These are phyloP conservation scores for Pogonophryne albipinna DNA, from an alignment of 2,797 vertebrate species.

Conservation along the genomic window DNA sequence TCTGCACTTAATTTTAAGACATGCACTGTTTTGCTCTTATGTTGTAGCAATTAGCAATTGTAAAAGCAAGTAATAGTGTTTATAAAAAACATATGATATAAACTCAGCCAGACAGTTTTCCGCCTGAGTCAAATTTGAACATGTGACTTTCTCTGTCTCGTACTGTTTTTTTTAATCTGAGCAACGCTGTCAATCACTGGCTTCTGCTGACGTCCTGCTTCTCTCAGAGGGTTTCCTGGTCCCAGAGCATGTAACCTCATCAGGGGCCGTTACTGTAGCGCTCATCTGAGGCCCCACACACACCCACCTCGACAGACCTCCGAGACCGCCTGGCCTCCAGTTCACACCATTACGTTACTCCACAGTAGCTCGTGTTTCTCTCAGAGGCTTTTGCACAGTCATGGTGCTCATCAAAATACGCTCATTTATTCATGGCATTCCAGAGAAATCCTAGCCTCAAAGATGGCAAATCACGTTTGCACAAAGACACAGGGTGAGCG, in stretches of 20 bases:
- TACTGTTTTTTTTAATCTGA: constrained; percentile 11
- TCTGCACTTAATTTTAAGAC: constrained; percentile 1
- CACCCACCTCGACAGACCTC: constrained; percentile 45
- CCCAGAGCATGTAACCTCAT: constrained; percentile 69
- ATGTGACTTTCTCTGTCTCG: constrained; percentile 11
- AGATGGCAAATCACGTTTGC: constrained; percentile 13
- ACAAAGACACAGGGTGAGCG: neutral
- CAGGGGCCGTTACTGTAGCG: constrained; percentile 49
- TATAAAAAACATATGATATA: constrained; percentile 1
- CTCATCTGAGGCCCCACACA: constrained; percentile 56
- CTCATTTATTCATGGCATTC: constrained; percentile 11
- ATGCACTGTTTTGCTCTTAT: neutral
- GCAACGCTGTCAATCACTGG: constrained; percentile 38
- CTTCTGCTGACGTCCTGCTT: constrained; percentile 29
- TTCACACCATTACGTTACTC: constrained; percentile 28
- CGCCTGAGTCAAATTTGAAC: constrained; percentile 10
- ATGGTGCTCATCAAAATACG: constrained; percentile 11
- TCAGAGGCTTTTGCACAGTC: constrained; percentile 51
- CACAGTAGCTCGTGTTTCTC: constrained; percentile 39
- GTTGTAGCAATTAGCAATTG: constrained; percentile 19
- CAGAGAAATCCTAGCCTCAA: neutral
- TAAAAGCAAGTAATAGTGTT: neutral
- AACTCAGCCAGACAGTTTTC: constrained; percentile 6
- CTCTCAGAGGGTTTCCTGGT: constrained; percentile 40
- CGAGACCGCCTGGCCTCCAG: constrained; percentile 60